Percentiles rank a stretch among this genome's conserved stretches.
Evolutionary conservation across 2,113 vertebrate genomes (phyloP).

Genomic region (Epinephelus moara): DNA sequence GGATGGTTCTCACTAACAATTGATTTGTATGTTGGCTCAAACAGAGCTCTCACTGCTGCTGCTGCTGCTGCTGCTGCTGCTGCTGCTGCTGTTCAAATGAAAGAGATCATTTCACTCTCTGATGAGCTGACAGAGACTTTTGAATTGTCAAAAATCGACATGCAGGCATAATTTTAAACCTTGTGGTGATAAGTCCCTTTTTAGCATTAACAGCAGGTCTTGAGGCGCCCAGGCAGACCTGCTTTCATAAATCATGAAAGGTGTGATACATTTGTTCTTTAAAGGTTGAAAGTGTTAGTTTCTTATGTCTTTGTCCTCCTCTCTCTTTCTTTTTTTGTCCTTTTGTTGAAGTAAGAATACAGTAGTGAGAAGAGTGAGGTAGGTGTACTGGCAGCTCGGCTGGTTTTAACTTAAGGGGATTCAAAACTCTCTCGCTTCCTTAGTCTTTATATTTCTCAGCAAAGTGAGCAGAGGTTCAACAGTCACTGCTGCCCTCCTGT

Average conservation of each 20-base stretch:
- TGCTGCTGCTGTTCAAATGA: constrained; percentile 70
- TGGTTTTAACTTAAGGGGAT: neutral
- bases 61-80: neutral
- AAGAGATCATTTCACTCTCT: constrained; percentile 83
- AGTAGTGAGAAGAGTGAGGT: neutral
- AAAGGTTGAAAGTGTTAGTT: constrained; percentile 7
- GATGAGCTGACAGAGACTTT: constrained; percentile 70
- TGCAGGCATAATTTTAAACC: constrained; percentile 52
- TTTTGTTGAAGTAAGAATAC: neutral
- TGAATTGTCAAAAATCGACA: constrained; percentile 70
- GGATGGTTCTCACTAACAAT: constrained; percentile 58
- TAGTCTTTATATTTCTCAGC: neutral
- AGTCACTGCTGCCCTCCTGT: neutral
- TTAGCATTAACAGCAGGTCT: constrained; percentile 12
- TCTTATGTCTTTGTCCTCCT: neutral
- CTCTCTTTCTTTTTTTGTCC: neutral
- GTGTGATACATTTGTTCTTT: constrained; percentile 13
- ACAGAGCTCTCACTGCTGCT: constrained; percentile 45
- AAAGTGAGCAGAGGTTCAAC: neutral
- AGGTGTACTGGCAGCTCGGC: neutral
- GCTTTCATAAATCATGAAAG: constrained; percentile 17
- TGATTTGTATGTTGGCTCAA: constrained; percentile 67
- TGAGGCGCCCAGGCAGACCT: neutral
- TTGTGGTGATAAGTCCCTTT: constrained; percentile 36
- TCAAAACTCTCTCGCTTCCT: neutral